Percentiles rank a stretch among this genome's conserved stretches.
phyloP scores from a whole-genome alignment of 23 tunicate species.

The Ascidia mentula region DNA sequence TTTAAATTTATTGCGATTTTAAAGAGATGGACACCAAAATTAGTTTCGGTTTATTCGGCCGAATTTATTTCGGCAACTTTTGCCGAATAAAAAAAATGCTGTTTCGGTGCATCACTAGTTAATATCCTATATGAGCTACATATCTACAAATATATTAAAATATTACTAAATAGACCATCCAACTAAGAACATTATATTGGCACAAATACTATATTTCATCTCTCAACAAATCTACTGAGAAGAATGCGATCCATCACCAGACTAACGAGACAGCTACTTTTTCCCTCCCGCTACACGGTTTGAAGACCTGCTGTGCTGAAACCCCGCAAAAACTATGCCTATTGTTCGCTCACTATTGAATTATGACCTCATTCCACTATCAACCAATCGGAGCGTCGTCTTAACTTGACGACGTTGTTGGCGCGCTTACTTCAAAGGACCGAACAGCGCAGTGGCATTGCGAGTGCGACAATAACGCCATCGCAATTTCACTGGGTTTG shows the following conservation, averaged over 20 bases:
- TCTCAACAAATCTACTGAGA: not conserved
- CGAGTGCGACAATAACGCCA: conserved; percentile 1
- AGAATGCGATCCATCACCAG: conserved; percentile 11
- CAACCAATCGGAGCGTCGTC: conserved; percentile 12
- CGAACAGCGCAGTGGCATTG: conserved; percentile 8
- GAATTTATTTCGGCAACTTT: no score
- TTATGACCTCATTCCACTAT: conserved; percentile 2
- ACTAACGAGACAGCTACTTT: conserved; percentile 7
- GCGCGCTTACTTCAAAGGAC: not conserved
- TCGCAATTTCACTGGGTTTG: not conserved
- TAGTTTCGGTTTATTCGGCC: no score
- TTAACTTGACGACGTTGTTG: not conserved
- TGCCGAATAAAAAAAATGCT: no score
- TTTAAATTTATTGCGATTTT: no score
- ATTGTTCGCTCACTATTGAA: not conserved
- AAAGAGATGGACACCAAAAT: no score
- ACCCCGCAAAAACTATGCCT: conserved; percentile 5
- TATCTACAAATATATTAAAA: conserved; percentile 3
- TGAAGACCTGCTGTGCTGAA: conserved; percentile 4
- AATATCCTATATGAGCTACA: no score
- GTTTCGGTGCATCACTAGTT: no score
- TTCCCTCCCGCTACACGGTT: conserved; percentile 7
- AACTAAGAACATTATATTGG: not conserved
- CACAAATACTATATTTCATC: conserved; percentile 4
- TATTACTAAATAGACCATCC: not conserved